These are phyloP conservation scores for Paratilapia polleni DNA, from an alignment of 2,113 vertebrate species.

Conservation along the genomic window DNA sequence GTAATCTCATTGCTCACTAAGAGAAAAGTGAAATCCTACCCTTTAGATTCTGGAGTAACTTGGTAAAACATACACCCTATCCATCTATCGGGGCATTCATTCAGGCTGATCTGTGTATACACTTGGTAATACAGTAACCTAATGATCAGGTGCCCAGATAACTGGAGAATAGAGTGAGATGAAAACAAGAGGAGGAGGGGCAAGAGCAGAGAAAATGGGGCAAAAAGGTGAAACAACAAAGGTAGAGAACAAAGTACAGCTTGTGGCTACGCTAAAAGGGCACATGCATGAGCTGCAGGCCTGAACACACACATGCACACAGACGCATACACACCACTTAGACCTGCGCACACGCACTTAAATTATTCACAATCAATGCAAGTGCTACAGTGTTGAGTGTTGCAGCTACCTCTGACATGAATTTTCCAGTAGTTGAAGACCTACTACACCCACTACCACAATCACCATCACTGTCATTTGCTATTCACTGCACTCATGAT, in stretches of 20 bases:
- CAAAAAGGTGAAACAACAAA: neutral
- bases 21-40: constrained; percentile 66
- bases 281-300: constrained; percentile 16
- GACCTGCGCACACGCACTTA: neutral
- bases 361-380: constrained; percentile 67
- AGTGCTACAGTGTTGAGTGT: constrained; percentile 51
- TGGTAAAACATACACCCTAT: constrained; percentile 32
- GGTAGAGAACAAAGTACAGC: neutral
- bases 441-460: constrained; percentile 38
- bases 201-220: neutral
- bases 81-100: constrained; percentile 28
- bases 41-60: constrained; percentile 64
- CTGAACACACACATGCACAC: neutral
- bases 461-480: constrained; percentile 38
- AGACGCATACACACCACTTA: neutral
- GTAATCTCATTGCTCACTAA: constrained; percentile 77
- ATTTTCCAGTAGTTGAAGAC: constrained; percentile 52
- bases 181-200: neutral
- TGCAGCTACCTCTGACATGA: constrained; percentile 52
- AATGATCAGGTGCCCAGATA: constrained; percentile 39
- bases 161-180: constrained; percentile 10
- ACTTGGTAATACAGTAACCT: constrained; percentile 39
- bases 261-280: constrained; percentile 11
- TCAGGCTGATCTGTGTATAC: constrained; percentile 2
- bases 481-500: constrained; percentile 35